Evolutionary conservation across 2,113 vertebrate species (phyloP).

Genomic region (Excalfactoria chinensis): DNA sequence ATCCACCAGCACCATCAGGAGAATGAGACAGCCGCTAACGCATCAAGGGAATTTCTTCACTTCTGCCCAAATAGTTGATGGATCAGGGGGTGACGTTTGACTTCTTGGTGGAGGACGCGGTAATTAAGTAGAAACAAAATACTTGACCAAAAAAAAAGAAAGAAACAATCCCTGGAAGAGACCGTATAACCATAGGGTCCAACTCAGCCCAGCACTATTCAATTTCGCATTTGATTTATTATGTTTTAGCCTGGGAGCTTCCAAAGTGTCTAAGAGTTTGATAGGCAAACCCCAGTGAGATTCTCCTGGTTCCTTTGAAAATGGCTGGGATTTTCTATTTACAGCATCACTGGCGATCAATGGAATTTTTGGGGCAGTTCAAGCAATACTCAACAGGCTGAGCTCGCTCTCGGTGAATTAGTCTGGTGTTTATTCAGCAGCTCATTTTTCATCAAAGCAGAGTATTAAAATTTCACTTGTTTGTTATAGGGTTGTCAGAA

Average conservation of each 20-base stretch:
- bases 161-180: neutral
- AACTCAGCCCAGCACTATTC: neutral
- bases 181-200: slow-evolving; percentile 19
- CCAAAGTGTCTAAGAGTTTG: slow-evolving; percentile 44
- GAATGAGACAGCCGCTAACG: neutral
- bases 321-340: slow-evolving; percentile 62
- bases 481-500: slow-evolving; percentile 62
- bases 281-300: slow-evolving; percentile 58
- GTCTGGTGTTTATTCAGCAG: slow-evolving; percentile 62
- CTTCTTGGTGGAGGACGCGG: neutral
- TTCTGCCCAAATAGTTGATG: slow-evolving; percentile 22
- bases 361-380: slow-evolving; percentile 38
- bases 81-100: slow-evolving; percentile 40
- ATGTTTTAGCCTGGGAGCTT: slow-evolving; percentile 58
- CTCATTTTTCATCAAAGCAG: slow-evolving; percentile 47
- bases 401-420: slow-evolving; percentile 66
- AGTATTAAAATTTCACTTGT: slow-evolving; percentile 60
- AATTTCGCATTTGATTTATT: slow-evolving; percentile 61
- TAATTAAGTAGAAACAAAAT: slow-evolving; percentile 65
- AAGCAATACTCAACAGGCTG: slow-evolving; percentile 46
- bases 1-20: neutral
- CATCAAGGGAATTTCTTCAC: neutral
- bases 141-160: slow-evolving; percentile 6
- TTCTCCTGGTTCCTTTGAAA: slow-evolving; percentile 63
- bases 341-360: slow-evolving; percentile 38